A percentile compares a stretch with the other conserved stretches of the same genome.
Evolutionary conservation across 37 sponge, comb jelly and placozoan genomes (phyloP).

Genomic region (Geodia barretti): DNA sequence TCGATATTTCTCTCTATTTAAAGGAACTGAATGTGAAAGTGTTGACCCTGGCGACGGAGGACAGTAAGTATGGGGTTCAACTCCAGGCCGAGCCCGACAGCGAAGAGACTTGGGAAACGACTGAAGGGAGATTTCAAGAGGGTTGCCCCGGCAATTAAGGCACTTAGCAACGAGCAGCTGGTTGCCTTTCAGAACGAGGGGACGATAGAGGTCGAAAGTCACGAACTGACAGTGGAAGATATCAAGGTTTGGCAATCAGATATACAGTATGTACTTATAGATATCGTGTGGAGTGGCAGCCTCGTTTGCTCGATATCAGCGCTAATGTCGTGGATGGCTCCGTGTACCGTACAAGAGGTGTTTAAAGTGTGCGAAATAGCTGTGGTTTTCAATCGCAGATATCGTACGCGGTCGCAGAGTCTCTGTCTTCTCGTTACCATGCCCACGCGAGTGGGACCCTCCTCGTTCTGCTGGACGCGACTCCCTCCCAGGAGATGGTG

Average conservation of each 20-base stretch:
- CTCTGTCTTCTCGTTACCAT: constrained; percentile 36
- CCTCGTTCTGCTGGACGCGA: constrained; percentile 87
- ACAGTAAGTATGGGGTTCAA: constrained; percentile 78
- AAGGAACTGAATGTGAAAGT: constrained; percentile 90
- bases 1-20: neutral
- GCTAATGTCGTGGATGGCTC: too few relatives aligned
- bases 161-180: constrained; percentile 69
- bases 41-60: constrained; percentile 75
- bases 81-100: constrained; percentile 84
- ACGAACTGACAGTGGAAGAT: constrained; percentile 55
- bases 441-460: constrained; percentile 76
- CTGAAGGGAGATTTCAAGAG: constrained; percentile 90
- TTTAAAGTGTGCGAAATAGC: too few relatives aligned
- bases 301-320: neutral
- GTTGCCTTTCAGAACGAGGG: constrained; percentile 64
- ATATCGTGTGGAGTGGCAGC: neutral
- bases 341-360: too few relatives aligned
- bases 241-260: constrained; percentile 72
- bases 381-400: constrained; percentile 45
- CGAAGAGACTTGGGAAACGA: constrained; percentile 88
- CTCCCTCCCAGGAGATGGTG: constrained; percentile 85
- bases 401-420: constrained; percentile 57
- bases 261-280: neutral
- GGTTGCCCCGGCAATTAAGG: constrained; percentile 48
- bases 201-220: constrained; percentile 67